Percentiles rank a stretch among this genome's conserved stretches.
Evolutionary conservation across 92 coral and sea anemone genomes (phyloP).

Genomic region (Epizoanthus rinbou): DNA sequence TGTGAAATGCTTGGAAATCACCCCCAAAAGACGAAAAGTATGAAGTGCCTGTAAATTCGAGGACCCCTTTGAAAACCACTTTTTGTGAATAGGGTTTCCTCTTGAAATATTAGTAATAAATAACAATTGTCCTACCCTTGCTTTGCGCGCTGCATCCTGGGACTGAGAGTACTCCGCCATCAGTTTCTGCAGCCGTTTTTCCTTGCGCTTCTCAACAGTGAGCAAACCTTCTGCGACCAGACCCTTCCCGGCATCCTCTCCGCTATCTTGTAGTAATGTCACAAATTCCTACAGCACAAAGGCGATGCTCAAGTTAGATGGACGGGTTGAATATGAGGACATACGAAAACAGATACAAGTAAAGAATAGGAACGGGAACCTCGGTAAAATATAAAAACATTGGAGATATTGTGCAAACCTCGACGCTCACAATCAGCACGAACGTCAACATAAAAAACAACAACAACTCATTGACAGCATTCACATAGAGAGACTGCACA

Average conservation of each 20-base stretch:
- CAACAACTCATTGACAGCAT: background rate
- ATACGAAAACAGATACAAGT: background rate
- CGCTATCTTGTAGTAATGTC: constrained; percentile 78
- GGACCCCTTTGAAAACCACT: too few relatives aligned
- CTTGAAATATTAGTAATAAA: too few relatives aligned
- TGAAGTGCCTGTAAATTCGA: too few relatives aligned
- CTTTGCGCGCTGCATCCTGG: constrained; percentile 92
- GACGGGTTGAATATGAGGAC: background rate
- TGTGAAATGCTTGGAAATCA: too few relatives aligned
- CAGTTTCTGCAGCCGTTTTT: constrained; percentile 90
- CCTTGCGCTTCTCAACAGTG: constrained; percentile 82
- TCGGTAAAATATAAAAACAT: too few relatives aligned
- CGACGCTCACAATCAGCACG: too few relatives aligned
- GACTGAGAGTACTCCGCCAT: constrained; percentile 80
- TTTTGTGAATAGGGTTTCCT: too few relatives aligned
- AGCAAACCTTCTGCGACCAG: constrained; percentile 92
- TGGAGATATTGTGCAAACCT: too few relatives aligned
- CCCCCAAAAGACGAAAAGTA: too few relatives aligned
- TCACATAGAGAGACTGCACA: too few relatives aligned
- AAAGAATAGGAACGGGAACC: background rate
- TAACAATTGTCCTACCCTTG: constrained; percentile 71
- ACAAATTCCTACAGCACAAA: constrained; percentile 67
- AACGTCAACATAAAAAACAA: too few relatives aligned
- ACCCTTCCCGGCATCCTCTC: constrained; percentile 81
- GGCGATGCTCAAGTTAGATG: background rate